A percentile compares a stretch with the other conserved stretches of the same genome.
phyloP scores from a whole-genome alignment of 35 echinoderm and acorn worm genomes.

The Nesometra sesokonis region DNA sequence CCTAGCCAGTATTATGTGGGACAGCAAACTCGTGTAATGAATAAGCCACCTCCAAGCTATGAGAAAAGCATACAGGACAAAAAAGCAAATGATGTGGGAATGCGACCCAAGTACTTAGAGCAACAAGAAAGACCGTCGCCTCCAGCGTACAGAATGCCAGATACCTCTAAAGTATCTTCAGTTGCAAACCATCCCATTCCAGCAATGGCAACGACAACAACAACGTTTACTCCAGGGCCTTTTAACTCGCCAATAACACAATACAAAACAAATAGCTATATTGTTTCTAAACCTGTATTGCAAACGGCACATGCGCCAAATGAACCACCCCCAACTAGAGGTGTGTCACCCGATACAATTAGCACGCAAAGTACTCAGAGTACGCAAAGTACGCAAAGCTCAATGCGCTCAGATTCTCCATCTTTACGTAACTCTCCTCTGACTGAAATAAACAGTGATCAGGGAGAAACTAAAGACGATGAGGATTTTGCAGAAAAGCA shows the following conservation, averaged over 20 bases:
- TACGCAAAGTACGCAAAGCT: slow-evolving; percentile 56
- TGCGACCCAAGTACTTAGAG: not conserved
- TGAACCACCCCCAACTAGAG: slow-evolving; percentile 47
- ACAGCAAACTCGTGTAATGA: slow-evolving; percentile 16
- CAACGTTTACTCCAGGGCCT: slow-evolving; percentile 32
- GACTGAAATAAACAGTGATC: not conserved
- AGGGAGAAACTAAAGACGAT: slow-evolving; percentile 16
- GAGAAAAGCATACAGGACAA: slow-evolving; percentile 61
- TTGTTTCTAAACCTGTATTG: slow-evolving; percentile 78
- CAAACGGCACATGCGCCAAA: slow-evolving; percentile 93
- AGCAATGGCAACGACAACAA: slow-evolving; percentile 70
- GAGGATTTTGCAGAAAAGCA: slow-evolving; percentile 38
- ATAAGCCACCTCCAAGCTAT: slow-evolving; percentile 80
- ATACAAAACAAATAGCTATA: slow-evolving; percentile 55
- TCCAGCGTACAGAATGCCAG: not conserved
- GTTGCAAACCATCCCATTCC: slow-evolving; percentile 40
- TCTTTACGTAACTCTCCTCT: slow-evolving; percentile 38
- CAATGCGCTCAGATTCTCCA: slow-evolving; percentile 42
- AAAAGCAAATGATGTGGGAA: slow-evolving; percentile 9
- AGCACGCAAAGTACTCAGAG: slow-evolving; percentile 66
- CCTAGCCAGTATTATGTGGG: not conserved
- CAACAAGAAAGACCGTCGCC: not conserved
- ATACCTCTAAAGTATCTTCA: not conserved
- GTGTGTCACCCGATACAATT: slow-evolving; percentile 82
- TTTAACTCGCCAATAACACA: slow-evolving; percentile 38